Conservation (phyloP, 2,888 invertebrate species). For the Lasius platythorax region DNA sequence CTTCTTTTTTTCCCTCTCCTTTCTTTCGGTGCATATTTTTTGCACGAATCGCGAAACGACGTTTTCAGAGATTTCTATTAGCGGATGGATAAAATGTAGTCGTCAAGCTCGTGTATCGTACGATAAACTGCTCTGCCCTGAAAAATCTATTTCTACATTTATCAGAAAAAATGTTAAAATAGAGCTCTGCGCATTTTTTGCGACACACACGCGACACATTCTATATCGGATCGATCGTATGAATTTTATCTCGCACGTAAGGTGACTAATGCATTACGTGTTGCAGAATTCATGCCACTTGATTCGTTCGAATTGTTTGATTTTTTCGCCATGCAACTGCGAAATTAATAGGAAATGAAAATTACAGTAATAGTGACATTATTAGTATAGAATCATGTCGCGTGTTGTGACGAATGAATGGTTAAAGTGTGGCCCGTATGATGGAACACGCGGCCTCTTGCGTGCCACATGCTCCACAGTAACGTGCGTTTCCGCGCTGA, state of each 20-base stretch:
- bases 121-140: background rate
- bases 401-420: conserved; percentile 14
- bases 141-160: background rate
- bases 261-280: conserved; percentile 8
- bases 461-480: background rate
- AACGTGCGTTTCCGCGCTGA: conserved; percentile 38
- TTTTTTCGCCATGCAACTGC: background rate
- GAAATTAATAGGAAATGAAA: background rate
- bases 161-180: conserved; percentile 4
- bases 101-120: background rate
- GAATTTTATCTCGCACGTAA: conserved; percentile 18
- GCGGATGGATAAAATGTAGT: background rate
- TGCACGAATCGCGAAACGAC: background rate
- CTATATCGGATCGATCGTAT: background rate
- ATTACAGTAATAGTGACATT: background rate
- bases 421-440: background rate
- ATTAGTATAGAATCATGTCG: conserved; percentile 10
- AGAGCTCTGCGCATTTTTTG: background rate
- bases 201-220: background rate
- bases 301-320: background rate
- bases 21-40: background rate
- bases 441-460: background rate
- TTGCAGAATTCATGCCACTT: background rate
- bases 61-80: background rate
- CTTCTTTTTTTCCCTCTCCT: background rate